Conservation (phyloP, 2,797 vertebrate species). For the Schizopygopsis pylzovi region DNA sequence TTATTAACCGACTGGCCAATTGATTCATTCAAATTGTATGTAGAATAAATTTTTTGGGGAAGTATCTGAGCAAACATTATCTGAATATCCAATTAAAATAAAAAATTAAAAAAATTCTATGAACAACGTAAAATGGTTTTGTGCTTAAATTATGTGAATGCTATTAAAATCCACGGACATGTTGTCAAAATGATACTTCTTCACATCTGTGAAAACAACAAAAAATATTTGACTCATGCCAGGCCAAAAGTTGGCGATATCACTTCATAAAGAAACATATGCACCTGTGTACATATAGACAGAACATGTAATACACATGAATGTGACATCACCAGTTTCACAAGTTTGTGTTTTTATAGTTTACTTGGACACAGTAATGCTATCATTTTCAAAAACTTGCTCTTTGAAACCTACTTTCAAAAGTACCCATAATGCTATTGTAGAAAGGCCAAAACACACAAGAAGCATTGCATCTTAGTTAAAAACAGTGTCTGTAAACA, state of each 20-base stretch:
- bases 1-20: not conserved
- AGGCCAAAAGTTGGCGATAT: too few species aligned
- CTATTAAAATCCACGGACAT: too few species aligned
- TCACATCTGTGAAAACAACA: too few species aligned
- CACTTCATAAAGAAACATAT: too few species aligned
- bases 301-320: not conserved
- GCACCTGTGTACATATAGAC: not conserved
- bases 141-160: too few species aligned
- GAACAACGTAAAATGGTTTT: too few species aligned
- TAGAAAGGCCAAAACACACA: not conserved
- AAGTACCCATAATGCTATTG: not conserved
- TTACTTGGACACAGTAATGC: not conserved
- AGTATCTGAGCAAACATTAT: not conserved
- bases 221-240: too few species aligned
- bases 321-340: not conserved
- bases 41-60: not conserved
- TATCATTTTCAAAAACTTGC: not conserved
- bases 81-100: not conserved
- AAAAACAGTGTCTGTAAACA: not conserved
- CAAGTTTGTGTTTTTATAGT: not conserved
- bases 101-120: too few species aligned
- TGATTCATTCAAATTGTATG: not conserved
- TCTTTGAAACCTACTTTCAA: not conserved
- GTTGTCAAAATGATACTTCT: too few species aligned
- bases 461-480: not conserved